Evolutionary conservation across 2,797 vertebrate species (phyloP), one percentile per base, ranked within the genome.

Genomic region (Pogonophryne albipinna): DNA sequence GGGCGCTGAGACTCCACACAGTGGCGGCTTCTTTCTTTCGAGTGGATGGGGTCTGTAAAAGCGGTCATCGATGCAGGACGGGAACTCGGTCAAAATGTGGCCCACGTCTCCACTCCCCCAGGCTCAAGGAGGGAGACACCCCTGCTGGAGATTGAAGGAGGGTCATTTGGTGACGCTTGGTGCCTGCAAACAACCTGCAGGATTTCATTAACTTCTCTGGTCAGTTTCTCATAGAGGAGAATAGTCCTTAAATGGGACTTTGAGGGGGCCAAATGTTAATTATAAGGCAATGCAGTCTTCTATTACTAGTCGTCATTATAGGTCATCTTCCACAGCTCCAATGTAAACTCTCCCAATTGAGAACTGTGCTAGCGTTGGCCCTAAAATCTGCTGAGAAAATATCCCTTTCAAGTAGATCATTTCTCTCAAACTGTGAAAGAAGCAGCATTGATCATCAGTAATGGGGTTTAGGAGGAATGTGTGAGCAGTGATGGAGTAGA

Each of bases 181-280:
- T 46, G 83, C 80, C 86, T 76, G 79, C 67, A 85, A 76, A 91
- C 85, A 84, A 61, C 83, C 85, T 74, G 87, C 73, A 66, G 83
- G 76, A 88, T 90, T 93, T 92, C 85, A 93, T 93, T 92, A 92
- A 93, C 86, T 91, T 81, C 78, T 79, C 72, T 63, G 74, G 83
- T 83, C 87, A 82, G 74, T 83, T 89, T 87, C 86, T 89, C 78
- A 75, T 31, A 44, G 76, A 66, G 78, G 66, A 90, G 86, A 89
- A 92, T 80, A 31, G 80, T 46, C 65, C 69, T 87, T 87, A 87
- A 91, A 87, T 86, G 79, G 67, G 76, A 87, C 71, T 82, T 89
- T 85, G 55, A 84, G 66, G 65, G 65, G 78, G 85, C 77, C 85
- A 84, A 89, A 87, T 87, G 86, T 92, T 93, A 93, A 92, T 93